Evolutionary conservation across 1,140 invertebrate species (phyloP).

Genomic region (Bombus breviceps): DNA sequence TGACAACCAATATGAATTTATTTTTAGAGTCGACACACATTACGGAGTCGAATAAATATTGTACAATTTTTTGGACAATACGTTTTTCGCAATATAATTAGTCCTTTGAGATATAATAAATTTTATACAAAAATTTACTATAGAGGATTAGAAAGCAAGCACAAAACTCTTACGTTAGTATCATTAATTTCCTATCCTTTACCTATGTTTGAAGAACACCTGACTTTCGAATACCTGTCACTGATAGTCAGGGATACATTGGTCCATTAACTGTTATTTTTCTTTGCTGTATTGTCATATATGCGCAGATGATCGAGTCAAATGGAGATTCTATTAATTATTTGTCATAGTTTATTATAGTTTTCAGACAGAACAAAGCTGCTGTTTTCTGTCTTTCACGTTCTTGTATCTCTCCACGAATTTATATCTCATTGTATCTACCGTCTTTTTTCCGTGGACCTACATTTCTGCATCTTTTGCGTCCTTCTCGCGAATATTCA

Average conservation of each 20-base stretch:
- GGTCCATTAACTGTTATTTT: not conserved
- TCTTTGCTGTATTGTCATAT: not conserved
- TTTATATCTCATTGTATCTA: conserved; percentile 11
- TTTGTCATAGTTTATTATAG: not conserved
- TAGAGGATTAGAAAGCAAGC: not conserved
- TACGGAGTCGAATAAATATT: not conserved
- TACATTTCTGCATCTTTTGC: conserved; percentile 4
- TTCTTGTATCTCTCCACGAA: not conserved
- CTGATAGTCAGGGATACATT: not conserved
- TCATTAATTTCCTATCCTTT: not conserved
- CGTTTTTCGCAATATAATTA: too few species aligned
- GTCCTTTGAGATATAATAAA: not conserved
- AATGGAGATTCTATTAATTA: not conserved
- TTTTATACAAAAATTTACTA: not conserved
- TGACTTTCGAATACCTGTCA: not conserved
- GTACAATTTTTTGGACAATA: not conserved
- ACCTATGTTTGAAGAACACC: not conserved
- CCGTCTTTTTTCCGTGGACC: not conserved
- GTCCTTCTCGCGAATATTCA: conserved; percentile 18
- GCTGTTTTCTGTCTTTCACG: not conserved
- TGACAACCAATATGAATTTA: not conserved
- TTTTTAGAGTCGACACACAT: not conserved
- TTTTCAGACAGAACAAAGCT: not conserved
- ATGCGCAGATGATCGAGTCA: not conserved
- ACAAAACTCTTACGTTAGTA: not conserved